phyloP scores from a whole-genome alignment of 53 echinoderm and acorn worm genomes.

The Actinopyga echinites region DNA sequence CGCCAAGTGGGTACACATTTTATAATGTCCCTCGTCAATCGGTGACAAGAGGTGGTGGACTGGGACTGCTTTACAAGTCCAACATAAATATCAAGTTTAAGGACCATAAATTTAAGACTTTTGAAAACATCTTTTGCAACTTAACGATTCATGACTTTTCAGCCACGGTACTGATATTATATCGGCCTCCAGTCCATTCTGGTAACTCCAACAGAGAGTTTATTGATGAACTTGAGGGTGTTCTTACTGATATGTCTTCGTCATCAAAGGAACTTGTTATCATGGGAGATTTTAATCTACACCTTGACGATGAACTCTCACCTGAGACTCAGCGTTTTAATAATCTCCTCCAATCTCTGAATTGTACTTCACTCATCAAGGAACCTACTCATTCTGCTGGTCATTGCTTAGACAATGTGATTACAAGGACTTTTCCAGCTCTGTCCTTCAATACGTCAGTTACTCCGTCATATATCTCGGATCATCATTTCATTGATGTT shows the following conservation, averaged over 20 bases:
- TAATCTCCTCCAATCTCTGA: background rate
- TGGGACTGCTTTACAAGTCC: too few species aligned
- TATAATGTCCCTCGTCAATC: too few species aligned
- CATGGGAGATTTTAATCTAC: constrained; percentile 13
- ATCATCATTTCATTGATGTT: too few species aligned
- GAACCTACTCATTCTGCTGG: background rate
- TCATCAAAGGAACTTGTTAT: constrained; percentile 20
- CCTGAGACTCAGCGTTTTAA: background rate
- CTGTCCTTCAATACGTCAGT: background rate
- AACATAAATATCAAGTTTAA: background rate
- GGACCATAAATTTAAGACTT: background rate
- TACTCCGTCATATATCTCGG: too few species aligned
- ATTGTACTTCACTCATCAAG: background rate
- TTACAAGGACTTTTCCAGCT: constrained; percentile 23
- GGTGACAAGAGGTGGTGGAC: too few species aligned
- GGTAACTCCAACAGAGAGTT: constrained; percentile 20
- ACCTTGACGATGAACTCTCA: background rate
- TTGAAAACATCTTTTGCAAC: constrained; percentile 11
- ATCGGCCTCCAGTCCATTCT: constrained; percentile 33
- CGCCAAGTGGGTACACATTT: too few species aligned
- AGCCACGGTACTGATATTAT: constrained; percentile 11
- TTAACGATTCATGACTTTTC: constrained; percentile 4
- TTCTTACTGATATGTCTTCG: constrained; percentile 8
- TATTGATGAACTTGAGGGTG: constrained; percentile 3
- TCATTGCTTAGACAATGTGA: background rate